phyloP scores from a whole-genome alignment of 64 coral and sea anemone species.

The Pocillopora damicornis region DNA sequence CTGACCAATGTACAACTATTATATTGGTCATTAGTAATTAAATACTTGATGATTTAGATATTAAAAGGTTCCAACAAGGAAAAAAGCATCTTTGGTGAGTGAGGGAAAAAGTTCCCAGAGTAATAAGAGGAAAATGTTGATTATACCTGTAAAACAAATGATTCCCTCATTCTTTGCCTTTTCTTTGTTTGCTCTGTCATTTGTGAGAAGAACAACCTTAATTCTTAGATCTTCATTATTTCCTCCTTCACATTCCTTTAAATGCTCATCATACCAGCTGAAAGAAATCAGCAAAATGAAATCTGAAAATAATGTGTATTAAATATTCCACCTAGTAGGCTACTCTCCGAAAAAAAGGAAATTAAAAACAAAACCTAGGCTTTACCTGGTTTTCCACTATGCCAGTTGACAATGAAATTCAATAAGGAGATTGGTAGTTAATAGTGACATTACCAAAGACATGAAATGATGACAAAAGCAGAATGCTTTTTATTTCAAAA shows the following conservation, averaged over 20 bases:
- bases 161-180: conserved; percentile 71
- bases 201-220: conserved; percentile 74
- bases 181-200: conserved; percentile 84
- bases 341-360: no score
- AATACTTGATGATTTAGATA: background rate
- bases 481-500: no score
- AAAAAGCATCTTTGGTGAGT: background rate
- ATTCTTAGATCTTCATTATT: conserved; percentile 30
- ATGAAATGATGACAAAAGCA: no score
- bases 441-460: no score
- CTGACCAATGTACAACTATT: no score
- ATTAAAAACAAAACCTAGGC: no score
- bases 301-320: background rate
- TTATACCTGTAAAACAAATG: conserved; percentile 54
- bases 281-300: background rate
- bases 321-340: background rate
- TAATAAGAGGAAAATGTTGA: background rate
- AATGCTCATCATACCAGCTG: conserved; percentile 90
- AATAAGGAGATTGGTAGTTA: no score
- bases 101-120: no score
- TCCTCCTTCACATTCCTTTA: conserved; percentile 54
- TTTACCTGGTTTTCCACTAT: no score
- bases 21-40: no score
- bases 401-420: no score
- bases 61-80: no score